Conservation (phyloP, 2,113 vertebrate genomes). For the Ictidomys tridecemlineatus region DNA sequence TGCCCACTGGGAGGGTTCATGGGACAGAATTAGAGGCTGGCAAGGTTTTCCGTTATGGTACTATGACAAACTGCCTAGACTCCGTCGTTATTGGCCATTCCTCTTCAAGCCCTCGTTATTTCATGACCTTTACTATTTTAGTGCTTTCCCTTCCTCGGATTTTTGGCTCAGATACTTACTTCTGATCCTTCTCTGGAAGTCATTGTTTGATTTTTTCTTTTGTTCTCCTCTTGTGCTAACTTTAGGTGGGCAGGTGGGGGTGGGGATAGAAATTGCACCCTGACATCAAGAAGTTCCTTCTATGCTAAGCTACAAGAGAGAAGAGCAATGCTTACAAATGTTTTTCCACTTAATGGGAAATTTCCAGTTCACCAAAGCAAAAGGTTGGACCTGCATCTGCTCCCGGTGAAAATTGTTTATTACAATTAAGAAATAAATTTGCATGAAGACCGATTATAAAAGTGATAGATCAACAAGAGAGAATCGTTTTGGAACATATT, state of each 20-base stretch:
- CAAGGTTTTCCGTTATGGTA: neutral
- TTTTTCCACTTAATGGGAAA: neutral
- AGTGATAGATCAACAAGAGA: neutral
- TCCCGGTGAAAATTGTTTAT: neutral
- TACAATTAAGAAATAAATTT: constrained; percentile 37
- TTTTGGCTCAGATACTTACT: neutral
- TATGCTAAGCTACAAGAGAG: neutral
- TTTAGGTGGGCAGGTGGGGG: neutral
- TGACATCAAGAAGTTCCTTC: constrained; percentile 10
- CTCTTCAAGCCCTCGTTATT: neutral
- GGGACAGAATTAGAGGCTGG: neutral
- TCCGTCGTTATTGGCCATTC: neutral
- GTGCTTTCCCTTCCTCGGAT: neutral
- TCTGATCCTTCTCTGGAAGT: neutral
- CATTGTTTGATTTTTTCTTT: constrained; percentile 43
- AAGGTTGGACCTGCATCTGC: neutral
- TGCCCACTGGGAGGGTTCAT: neutral
- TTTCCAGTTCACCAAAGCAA: neutral
- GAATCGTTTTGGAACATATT: neutral
- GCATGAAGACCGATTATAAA: neutral
- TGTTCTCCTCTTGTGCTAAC: neutral
- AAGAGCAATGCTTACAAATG: neutral
- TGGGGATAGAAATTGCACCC: neutral
- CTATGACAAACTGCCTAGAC: neutral
- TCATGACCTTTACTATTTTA: neutral